Conservation (phyloP, 2,797 vertebrate species). For the Pithecia hirsuta region DNA sequence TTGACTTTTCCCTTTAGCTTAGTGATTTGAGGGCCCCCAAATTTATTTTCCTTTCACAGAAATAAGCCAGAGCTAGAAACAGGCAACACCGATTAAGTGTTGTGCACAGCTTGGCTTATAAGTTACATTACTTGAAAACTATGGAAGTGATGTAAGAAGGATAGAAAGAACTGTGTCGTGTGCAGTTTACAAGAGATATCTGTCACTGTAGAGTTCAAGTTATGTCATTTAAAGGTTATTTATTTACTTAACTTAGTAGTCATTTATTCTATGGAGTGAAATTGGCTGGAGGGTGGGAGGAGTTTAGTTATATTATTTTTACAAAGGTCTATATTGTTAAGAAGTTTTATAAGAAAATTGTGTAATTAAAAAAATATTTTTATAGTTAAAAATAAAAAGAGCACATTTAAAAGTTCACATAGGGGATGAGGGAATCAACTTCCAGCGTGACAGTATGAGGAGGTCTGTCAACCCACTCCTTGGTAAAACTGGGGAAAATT, state of each 20-base stretch:
- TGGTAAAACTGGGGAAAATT: background rate
- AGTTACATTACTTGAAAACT: background rate
- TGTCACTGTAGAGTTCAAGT: background rate
- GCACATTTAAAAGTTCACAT: background rate
- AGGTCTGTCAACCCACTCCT: background rate
- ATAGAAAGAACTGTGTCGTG: background rate
- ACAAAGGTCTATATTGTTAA: background rate
- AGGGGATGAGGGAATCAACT: background rate
- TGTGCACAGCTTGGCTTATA: background rate
- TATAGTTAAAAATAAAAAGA: background rate
- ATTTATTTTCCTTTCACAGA: background rate
- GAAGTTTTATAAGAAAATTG: background rate
- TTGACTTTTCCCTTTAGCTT: background rate
- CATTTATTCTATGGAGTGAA: background rate
- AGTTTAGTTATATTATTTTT: background rate
- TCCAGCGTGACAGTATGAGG: background rate
- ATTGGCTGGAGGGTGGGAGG: background rate
- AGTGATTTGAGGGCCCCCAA: background rate
- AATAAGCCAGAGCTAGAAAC: background rate
- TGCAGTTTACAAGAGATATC: background rate
- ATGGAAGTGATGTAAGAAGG: background rate
- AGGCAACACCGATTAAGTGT: background rate
- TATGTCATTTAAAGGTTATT: background rate
- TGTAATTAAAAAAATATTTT: constrained; percentile 27
- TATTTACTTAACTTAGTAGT: background rate